These are phyloP conservation scores for Pangasius macronema DNA, from an alignment of 2,797 vertebrate genomes.

Conservation along the genomic window DNA sequence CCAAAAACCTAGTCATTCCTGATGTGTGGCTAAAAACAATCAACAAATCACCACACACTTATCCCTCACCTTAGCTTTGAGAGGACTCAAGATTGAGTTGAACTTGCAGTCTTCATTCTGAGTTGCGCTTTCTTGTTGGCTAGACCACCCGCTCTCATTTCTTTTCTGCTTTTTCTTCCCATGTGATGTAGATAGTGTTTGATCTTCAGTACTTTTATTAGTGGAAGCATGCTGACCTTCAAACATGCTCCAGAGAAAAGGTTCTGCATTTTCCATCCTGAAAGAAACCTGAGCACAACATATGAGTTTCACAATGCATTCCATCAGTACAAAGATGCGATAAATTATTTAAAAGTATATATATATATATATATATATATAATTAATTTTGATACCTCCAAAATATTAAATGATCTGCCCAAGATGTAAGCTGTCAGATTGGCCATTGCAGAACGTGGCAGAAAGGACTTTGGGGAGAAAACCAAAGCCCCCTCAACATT, in stretches of 20 bases:
- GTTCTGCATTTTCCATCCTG: conserved; percentile 81
- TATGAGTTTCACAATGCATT: background rate
- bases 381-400: conserved; percentile 81
- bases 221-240: conserved; percentile 60
- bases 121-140: conserved; percentile 45
- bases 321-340: background rate
- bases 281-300: conserved; percentile 73
- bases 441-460: conserved; percentile 76
- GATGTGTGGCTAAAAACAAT: conserved; percentile 2
- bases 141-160: conserved; percentile 46
- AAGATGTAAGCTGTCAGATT: conserved; percentile 81
- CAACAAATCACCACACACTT: background rate
- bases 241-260: conserved; percentile 72
- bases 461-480: conserved; percentile 84
- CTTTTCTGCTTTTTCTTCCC: conserved; percentile 57
- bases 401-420: conserved; percentile 80
- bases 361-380: too few relatives aligned
- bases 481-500: conserved; percentile 82
- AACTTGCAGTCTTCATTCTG: conserved; percentile 70
- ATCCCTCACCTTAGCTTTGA: conserved; percentile 78
- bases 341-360: background rate
- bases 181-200: conserved; percentile 50
- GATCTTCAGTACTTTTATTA: conserved; percentile 51
- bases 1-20: conserved; percentile 37
- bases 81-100: conserved; percentile 66